Base-by-base conservation (phyloP, 2,797 vertebrate species). In the Euthynnus affinis region DNA sequence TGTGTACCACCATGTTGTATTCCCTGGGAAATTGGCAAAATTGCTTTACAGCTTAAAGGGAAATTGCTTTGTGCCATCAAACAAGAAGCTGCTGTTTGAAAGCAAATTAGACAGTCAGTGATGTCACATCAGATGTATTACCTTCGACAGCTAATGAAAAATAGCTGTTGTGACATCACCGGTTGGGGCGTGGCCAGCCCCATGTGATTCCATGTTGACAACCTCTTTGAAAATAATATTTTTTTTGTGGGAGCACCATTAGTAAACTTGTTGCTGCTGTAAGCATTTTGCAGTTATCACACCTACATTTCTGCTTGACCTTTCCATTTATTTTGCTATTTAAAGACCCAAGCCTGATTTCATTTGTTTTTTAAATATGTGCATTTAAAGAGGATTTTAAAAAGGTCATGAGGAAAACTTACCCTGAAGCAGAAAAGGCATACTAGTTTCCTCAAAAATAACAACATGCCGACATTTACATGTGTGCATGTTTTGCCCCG, bases 281-380 rank as follows among this genome's bases (percentile, higher is more conserved):
- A 67, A 80, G 53, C 57, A 27, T 55, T 53, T 42, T 70, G 18
- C 81, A 73, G 81, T 63, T 76, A 73, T 85, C 88, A 84, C 66
- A 71, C 72, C 76, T 60, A 74, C 58, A 76, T 83, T 89, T 83
- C 67, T 60, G 72, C 70, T 55, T 91, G 90, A 92, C 88, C 89
- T 93, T 93, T 91, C 48, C 71, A 62, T 86, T 82, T 72, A 74
- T 81, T 63, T 71, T 42, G n/a, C 66, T 56, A 59, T 82, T 86
- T 81, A 79, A 76, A 80, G 70, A 66, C 52, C 52, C 13, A 20
- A 42, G 72, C 60, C 72, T 58, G 71, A 65, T 88, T 85, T 83
- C 65, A 76, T 91, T 87, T 84, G 68, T 88, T 88, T 88, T 49
- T 88, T 83, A 84, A 89, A 92, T 86, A 86, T 87, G 87, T 87